Evolutionary conservation across 2,113 vertebrate genomes (phyloP).

Genomic region (Siniperca knerii): DNA sequence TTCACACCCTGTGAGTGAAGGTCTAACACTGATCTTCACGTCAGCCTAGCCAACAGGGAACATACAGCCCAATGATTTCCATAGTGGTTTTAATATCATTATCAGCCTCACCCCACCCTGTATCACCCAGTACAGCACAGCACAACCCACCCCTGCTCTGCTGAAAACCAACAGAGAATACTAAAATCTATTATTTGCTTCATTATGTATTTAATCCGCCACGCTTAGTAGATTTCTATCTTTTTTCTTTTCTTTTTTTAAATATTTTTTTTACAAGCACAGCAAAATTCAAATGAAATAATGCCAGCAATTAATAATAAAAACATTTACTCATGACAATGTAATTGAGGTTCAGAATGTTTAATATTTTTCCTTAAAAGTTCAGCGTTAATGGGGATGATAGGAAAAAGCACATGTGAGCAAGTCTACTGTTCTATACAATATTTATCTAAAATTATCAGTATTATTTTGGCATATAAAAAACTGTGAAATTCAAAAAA

Average conservation of each 20-base stretch:
- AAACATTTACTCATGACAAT: constrained; percentile 15
- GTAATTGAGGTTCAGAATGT: constrained; percentile 23
- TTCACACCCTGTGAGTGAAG: constrained; percentile 79
- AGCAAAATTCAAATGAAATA: constrained; percentile 55
- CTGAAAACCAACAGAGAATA: constrained; percentile 80
- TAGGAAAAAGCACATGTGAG: not conserved
- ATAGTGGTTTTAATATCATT: constrained; percentile 87
- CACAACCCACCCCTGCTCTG: constrained; percentile 55
- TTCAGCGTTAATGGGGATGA: not conserved
- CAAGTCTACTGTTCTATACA: not conserved
- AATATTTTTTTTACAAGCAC: constrained; percentile 7
- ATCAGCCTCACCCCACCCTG: constrained; percentile 81
- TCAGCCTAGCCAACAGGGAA: constrained; percentile 80
- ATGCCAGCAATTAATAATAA: constrained; percentile 39
- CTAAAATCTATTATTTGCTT: constrained; percentile 85
- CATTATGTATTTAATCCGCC: constrained; percentile 79
- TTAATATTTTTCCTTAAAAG: not conserved
- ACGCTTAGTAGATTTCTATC: constrained; percentile 59
- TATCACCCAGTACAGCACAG: constrained; percentile 56
- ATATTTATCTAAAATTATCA: not conserved
- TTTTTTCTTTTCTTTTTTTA: constrained; percentile 6
- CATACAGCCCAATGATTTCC: constrained; percentile 82
- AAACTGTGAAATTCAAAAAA: not conserved
- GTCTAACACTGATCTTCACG: constrained; percentile 81
- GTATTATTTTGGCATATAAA: not conserved